A percentile compares a stretch with the other conserved stretches of the same genome.
Evolutionary conservation across 1,140 invertebrate species (phyloP).

Genomic region (Tetramorium parvispinum): DNA sequence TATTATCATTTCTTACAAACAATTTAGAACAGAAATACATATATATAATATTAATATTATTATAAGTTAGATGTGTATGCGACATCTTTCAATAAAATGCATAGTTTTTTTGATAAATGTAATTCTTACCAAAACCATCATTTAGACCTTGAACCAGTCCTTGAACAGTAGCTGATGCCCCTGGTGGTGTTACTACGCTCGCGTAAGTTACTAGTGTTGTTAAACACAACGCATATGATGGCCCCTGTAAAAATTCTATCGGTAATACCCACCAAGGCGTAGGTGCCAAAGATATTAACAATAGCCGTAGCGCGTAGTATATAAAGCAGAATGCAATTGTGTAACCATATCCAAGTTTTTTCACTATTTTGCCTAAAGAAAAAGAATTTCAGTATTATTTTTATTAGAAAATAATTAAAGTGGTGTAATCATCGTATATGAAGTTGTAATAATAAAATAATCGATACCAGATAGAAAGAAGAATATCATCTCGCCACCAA

Average conservation of each 20-base stretch:
- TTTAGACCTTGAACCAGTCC: conserved; percentile 92
- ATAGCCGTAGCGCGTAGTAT: conserved; percentile 89
- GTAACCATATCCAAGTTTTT: conserved; percentile 89
- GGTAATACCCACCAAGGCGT: conserved; percentile 91
- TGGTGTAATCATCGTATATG: not conserved
- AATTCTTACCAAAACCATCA: conserved; percentile 90
- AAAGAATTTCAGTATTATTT: not conserved
- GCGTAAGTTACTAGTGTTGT: conserved; percentile 92
- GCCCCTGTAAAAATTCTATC: conserved; percentile 91
- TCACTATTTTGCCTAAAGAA: conserved; percentile 87
- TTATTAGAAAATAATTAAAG: not conserved
- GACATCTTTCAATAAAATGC: not conserved
- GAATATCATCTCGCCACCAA: conserved; percentile 91
- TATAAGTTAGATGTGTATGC: too few species aligned
- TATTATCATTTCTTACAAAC: too few species aligned
- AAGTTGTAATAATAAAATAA: not conserved
- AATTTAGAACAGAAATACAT: conserved; percentile 70
- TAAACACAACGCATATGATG: conserved; percentile 92
- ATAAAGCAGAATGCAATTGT: conserved; percentile 90
- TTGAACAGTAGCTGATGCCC: conserved; percentile 92
- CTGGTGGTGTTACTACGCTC: conserved; percentile 90
- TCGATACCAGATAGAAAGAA: conserved; percentile 86
- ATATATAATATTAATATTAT: too few species aligned
- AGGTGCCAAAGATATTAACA: conserved; percentile 89
- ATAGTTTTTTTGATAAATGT: not conserved